Evolutionary conservation across 2,888 invertebrate species (phyloP), one percentile per base, ranked within the genome.

Genomic region (Archips crataeganus): DNA sequence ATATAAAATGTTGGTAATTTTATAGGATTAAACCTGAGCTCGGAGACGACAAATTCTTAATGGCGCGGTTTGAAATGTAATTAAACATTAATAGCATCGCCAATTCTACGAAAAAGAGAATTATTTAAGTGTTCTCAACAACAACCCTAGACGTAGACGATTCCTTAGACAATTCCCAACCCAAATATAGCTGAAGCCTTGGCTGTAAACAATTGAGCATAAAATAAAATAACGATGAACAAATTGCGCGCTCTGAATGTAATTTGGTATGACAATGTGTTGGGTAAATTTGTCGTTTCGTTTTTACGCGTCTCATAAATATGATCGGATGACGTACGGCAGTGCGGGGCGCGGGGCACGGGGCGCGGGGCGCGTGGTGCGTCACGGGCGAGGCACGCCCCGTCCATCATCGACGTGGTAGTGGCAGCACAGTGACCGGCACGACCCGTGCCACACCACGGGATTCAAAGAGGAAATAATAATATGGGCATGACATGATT

Each of bases 291-390:
- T 57, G 63, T 13, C 63, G 64, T 69, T 68, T 10, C 73, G 57
- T 73, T 64, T 63, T 68, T 68, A 73, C 64, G 73, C 51, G 68
- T 69, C 73, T 69, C 73, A 69, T 73, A 69, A 69, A 69, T 64
- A 49, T 64, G 39, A 73, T 73, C 6, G 34, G 51, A 23, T 34
- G 32, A 39, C 42, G 63, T 47, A 11, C 32, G 61, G 57, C 10
- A 32, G 57, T 3, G 57, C 9, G 54, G 0, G 60, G 4, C 23
- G 23, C 23, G 65, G 61, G 42, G 39, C 59, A 45, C n/a, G 71
- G 42, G 49, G 49, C 6, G 36, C 23, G 65, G 61, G 42, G 39
- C 59, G 57, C n/a, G 71, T 45, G 49, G 49, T 15, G 65, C 4
- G 65, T 34, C 11, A 36, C 11, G 45, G 32, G 39, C 6, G 39